Evolutionary conservation across 2,888 invertebrate genomes (phyloP), one percentile per base, ranked within the genome.

Genomic region (Autographa pulchrina): DNA sequence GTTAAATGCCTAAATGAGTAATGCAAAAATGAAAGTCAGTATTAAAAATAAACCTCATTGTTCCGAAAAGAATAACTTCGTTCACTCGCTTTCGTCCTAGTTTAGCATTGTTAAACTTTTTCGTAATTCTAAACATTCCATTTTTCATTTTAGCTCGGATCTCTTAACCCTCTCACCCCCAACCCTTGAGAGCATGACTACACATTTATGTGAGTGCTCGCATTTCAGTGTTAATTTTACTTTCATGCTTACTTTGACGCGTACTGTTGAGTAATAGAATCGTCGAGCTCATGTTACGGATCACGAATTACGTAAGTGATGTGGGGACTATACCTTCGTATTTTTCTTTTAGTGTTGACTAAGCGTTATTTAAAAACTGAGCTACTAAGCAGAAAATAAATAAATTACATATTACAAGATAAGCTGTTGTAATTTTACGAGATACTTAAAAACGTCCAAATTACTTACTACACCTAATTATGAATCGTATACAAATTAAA

Each of bases 21-120:
- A 48, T 1, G 7, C 8, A 54, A 54, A 54, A 54, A 52, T 52
- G 48, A 52, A 20, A 54, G 20, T 13, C 20, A 54, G 54, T 20
- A 20, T 56, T 56, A 0, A 25, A 56, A 52, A 52, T 20, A 56
- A 20, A 25, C n/a, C 20, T 56, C 20, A 20, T 16, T 41, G 38
- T 48, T 31, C n/a, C 9, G 0, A n/a, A 16, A 62, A 48, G 16
- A 31, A 62, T 62, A 48, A 31, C 20, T 43, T 58, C 48, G 59
- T 69, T 52, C 65, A 35, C 74, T 38, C 74, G 62, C 60, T 65
- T 60, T 74, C n/a, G 43, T 64, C 38, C 70, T 43, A 65, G 52
- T 74, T 78, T 78, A 66, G 65, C 67, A 72, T 70, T 79, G 69
- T 71, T 41, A 74, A 79, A 79, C 70, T 82, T 78, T 74, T 65